phyloP scores from a whole-genome alignment of 1,140 invertebrate species.

The Drosophila tani region DNA sequence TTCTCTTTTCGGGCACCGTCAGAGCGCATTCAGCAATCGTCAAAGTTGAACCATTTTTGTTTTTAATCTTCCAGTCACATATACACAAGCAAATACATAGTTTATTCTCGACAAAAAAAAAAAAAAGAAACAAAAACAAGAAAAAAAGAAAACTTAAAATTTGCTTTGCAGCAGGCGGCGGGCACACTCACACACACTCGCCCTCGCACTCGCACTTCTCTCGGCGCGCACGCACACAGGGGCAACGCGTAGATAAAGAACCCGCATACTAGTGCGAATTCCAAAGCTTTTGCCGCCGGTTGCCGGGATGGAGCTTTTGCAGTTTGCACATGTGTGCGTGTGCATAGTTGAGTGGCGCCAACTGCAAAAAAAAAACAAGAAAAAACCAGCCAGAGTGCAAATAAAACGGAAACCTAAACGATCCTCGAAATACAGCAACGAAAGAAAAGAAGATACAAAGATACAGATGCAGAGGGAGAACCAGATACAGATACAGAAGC shows the following conservation, averaged over 20 bases:
- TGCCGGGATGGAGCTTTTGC: conserved; percentile 44
- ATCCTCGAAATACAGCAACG: conserved; percentile 41
- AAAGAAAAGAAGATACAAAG: conserved; percentile 18
- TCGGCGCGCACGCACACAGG: conserved; percentile 10
- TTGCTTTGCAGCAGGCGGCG: conserved; percentile 60
- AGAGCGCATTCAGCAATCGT: conserved; percentile 43
- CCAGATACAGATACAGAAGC: background rate
- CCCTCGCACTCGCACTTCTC: conserved; percentile 17
- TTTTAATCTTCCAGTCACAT: conserved; percentile 48
- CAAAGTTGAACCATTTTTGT: conserved; percentile 35
- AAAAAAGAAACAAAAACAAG: background rate
- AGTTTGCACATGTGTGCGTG: conserved; percentile 49
- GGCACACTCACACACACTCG: conserved; percentile 19
- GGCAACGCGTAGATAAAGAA: conserved; percentile 45
- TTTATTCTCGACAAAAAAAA: conserved; percentile 37
- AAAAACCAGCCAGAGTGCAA: background rate
- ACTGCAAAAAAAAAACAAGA: conserved; percentile 29
- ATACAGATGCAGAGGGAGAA: background rate
- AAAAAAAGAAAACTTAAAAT: conserved; percentile 56
- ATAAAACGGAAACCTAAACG: conserved; percentile 40
- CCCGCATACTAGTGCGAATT: conserved; percentile 26
- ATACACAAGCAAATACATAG: conserved; percentile 42
- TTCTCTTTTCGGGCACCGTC: background rate
- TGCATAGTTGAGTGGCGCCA: conserved; percentile 64
- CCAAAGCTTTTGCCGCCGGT: conserved; percentile 55